Evolutionary conservation across 1,140 invertebrate species (phyloP).

Genomic region (Orchestia grillus): DNA sequence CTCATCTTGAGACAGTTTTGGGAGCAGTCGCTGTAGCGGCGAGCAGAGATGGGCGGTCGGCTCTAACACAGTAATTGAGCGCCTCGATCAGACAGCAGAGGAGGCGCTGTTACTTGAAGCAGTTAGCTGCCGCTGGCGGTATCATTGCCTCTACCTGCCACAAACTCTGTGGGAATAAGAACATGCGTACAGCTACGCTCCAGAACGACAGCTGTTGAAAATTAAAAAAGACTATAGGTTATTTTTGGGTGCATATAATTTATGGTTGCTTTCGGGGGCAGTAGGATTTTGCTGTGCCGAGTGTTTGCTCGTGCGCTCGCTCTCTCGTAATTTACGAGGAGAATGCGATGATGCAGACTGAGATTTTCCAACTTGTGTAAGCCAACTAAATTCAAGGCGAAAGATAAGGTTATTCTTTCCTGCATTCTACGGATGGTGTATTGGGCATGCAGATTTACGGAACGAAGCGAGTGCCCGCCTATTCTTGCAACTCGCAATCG

Average conservation of each 20-base stretch:
- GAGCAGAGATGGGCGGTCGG: constrained; percentile 33
- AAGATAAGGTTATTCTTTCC: background rate
- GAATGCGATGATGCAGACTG: background rate
- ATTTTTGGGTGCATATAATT: background rate
- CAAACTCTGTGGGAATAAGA: background rate
- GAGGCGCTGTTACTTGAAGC: background rate
- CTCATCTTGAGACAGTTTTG: background rate
- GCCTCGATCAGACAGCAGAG: background rate
- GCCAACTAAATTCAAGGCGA: background rate
- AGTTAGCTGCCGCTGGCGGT: background rate
- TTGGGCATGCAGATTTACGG: background rate
- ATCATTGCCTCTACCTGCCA: constrained; percentile 30
- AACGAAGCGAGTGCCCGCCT: background rate
- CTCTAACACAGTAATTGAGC: constrained; percentile 18
- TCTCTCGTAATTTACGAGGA: background rate
- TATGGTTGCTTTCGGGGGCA: background rate
- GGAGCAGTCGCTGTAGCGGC: background rate
- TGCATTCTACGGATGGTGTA: background rate
- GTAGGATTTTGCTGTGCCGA: background rate
- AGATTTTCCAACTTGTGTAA: background rate
- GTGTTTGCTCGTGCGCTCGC: background rate
- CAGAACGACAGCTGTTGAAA: background rate
- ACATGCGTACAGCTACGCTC: background rate
- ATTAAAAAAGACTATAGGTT: background rate
- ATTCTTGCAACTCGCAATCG: background rate